phyloP scores from a whole-genome alignment of 23 tunicate species.

The Halocynthia aurantium region DNA sequence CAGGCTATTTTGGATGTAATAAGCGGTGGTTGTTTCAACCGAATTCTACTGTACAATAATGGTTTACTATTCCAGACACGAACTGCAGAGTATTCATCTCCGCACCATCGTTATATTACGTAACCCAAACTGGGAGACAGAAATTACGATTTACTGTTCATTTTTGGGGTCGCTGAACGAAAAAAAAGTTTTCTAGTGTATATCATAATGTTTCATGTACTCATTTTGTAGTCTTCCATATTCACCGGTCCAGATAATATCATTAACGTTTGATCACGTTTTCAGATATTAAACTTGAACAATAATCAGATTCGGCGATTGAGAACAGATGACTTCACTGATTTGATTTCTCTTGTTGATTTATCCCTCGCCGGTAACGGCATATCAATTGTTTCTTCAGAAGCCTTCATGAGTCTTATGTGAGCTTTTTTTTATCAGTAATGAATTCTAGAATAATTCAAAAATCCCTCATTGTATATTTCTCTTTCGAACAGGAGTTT shows the following conservation, averaged over 20 bases:
- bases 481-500: slow-evolving; percentile 15
- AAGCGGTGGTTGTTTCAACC: no score
- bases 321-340: not conserved
- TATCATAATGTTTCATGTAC: no score
- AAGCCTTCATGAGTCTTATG: slow-evolving; percentile 2
- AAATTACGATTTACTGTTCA: no score
- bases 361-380: slow-evolving; percentile 1
- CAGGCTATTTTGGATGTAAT: no score
- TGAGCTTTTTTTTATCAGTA: not conserved
- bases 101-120: no score
- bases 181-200: no score
- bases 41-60: no score
- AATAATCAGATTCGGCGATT: not conserved
- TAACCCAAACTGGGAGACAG: no score
- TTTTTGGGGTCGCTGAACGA: no score
- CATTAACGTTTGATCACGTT: not conserved
- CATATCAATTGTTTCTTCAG: not conserved
- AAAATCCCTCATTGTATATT: not conserved
- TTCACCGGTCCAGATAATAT: not conserved
- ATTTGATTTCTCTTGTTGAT: slow-evolving; percentile 6
- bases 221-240: not conserved
- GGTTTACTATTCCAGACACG: no score
- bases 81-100: no score
- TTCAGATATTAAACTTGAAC: slow-evolving; percentile 24
- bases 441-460: not conserved